Evolutionary conservation across 2,113 vertebrate species (phyloP), one percentile per base, ranked within the genome.

Genomic region (Melanerpes formicivorus): DNA sequence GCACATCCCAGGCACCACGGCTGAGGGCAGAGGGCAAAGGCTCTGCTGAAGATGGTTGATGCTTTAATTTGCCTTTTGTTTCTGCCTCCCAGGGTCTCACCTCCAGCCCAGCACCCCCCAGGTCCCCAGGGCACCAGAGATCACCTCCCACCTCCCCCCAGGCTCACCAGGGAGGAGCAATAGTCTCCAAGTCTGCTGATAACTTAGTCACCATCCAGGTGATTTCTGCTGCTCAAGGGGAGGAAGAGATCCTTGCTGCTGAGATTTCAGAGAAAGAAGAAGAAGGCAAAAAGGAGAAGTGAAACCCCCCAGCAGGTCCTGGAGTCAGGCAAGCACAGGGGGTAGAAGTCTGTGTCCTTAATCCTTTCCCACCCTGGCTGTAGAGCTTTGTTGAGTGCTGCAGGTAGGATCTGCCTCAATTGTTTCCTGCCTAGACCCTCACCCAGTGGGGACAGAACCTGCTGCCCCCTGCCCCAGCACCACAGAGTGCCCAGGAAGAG

Each of bases 201-300:
- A 97, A 91, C 76, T 96, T 97, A 0, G 77, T 98, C 71, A 44
- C 95, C 70, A 97, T 99, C 89, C 95, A 90, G 22, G 94, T 98
- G 96, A 98, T 97, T 44, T 80, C 98, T 0, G 93, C 72, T 0
- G 92, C 86, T 0, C 81, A 96, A 11, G 96, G 97, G 0, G 63
- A 71, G 1, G 98, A 98, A 79, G 98, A 99, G 97, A 62, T 97
- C n/a, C 97, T 98, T 9, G 96, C 96, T 0, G 98, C 98, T 91
- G 98, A 99, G 89, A 80, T 97, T 63, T 37, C 80, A 0, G 93
- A 95, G 21, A 87, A 92, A 59, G 79, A 93, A 12, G 52, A 88
- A 84, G 48, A 44, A 16, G 42, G 19, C 10, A 22, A 50, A 50
- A 50, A 50, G 22, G 21, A 50, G 48, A 50, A 50, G 21, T 50